These are phyloP conservation scores for Chromis chromis DNA, from an alignment of 2,797 vertebrate species.

Conservation along the genomic window DNA sequence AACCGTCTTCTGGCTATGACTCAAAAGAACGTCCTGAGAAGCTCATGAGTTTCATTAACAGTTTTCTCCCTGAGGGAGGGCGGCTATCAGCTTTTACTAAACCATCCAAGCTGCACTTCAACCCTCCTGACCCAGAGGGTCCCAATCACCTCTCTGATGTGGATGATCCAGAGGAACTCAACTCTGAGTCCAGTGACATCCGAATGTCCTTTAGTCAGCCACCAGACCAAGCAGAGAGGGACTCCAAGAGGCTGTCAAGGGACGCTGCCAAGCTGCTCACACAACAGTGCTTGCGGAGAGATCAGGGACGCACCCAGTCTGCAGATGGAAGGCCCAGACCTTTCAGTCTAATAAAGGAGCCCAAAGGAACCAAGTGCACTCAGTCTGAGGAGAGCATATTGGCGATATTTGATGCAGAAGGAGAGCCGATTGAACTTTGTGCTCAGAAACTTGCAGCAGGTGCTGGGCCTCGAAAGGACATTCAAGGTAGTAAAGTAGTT, in stretches of 20 bases:
- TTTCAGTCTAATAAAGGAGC: slow-evolving; percentile 86
- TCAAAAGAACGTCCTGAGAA: slow-evolving; percentile 88
- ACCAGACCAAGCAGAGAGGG: slow-evolving; percentile 77
- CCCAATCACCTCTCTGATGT: slow-evolving; percentile 84
- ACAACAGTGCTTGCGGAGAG: slow-evolving; percentile 74
- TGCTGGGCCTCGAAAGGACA: slow-evolving; percentile 72
- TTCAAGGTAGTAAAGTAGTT: slow-evolving; percentile 70
- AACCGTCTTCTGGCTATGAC: slow-evolving; percentile 74
- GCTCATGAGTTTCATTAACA: slow-evolving; percentile 86
- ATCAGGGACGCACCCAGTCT: slow-evolving; percentile 77
- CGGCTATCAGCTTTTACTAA: slow-evolving; percentile 76
- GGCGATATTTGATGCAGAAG: slow-evolving; percentile 88
- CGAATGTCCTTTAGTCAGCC: slow-evolving; percentile 76
- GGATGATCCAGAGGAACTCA: slow-evolving; percentile 85
- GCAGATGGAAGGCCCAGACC: slow-evolving; percentile 83
- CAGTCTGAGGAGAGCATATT: slow-evolving; percentile 90
- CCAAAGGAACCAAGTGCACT: slow-evolving; percentile 82
- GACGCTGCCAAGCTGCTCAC: slow-evolving; percentile 73
- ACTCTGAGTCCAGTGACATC: slow-evolving; percentile 83
- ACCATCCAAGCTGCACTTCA: slow-evolving; percentile 72
- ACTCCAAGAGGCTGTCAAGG: slow-evolving; percentile 73
- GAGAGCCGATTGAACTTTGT: slow-evolving; percentile 88
- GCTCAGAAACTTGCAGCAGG: slow-evolving; percentile 81
- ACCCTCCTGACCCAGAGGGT: slow-evolving; percentile 55
- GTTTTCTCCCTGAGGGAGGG: slow-evolving; percentile 82